Percentiles rank a stretch among this genome's conserved stretches.
Conservation (phyloP, 2,797 vertebrate genomes). For the Premnoplex brunnescens region DNA sequence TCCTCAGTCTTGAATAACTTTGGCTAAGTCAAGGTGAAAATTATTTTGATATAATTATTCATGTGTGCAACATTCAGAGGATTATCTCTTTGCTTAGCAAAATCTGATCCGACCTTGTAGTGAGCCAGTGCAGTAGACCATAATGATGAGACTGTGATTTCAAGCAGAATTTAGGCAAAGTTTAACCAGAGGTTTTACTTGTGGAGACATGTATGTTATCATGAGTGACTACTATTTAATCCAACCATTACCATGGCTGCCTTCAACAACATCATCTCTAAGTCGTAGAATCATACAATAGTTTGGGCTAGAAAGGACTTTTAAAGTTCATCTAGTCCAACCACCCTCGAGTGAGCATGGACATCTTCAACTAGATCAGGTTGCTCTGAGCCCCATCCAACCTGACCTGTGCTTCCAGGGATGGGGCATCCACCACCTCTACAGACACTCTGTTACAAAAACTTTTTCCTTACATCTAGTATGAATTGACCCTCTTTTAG, state of each 20-base stretch:
- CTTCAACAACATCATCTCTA: background rate
- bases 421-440: background rate
- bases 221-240: background rate
- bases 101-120: background rate
- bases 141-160: background rate
- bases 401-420: background rate
- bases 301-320: background rate
- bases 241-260: rapidly evolving
- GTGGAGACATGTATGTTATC: background rate
- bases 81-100: background rate
- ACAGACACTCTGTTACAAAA: background rate
- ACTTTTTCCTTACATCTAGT: background rate
- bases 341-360: background rate
- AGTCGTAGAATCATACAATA: background rate
- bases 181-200: background rate
- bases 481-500: background rate
- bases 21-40: background rate
- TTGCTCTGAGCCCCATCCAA: background rate
- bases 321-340: background rate
- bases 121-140: background rate
- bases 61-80: background rate
- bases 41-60: background rate
- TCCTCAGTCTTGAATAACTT: background rate
- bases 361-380: background rate
- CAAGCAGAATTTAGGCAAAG: background rate